These are phyloP conservation scores for Meiosimyza decipiens DNA, from an alignment of 2,888 invertebrate species.

Conservation along the genomic window DNA sequence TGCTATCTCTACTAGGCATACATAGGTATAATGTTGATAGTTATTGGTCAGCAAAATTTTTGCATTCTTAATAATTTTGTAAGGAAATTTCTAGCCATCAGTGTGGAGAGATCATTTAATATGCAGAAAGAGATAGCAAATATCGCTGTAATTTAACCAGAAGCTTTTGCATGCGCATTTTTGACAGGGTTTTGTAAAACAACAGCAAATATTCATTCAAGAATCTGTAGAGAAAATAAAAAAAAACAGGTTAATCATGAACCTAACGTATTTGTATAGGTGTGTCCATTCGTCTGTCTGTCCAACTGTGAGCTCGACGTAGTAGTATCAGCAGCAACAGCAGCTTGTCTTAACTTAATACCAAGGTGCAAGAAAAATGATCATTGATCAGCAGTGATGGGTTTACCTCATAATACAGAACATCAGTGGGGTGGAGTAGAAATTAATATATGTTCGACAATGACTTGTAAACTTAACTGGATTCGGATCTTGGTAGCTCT, in stretches of 20 bases:
- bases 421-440: background rate
- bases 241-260: conserved; percentile 11
- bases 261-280: no score
- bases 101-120: background rate
- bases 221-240: background rate
- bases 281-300: no score
- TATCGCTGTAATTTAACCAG: conserved; percentile 1
- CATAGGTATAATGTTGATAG: no score
- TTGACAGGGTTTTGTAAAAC: background rate
- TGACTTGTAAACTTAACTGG: conserved; percentile 12
- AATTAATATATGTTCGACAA: conserved; percentile 12
- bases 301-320: no score
- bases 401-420: no score
- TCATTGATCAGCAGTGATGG: conserved; percentile 13
- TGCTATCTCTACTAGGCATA: background rate
- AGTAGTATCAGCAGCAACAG: no score
- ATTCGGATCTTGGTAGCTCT: background rate
- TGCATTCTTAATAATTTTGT: no score
- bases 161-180: conserved; percentile 17
- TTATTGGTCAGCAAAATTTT: no score
- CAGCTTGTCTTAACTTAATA: background rate
- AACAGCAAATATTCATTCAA: conserved; percentile 25
- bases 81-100: no score
- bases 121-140: conserved; percentile 5
- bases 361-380: conserved; percentile 27